Percentiles rank a stretch among this genome's conserved stretches.
These are phyloP conservation scores for Synergus gifuensis DNA, from an alignment of 2,888 invertebrate species.

Conservation along the genomic window DNA sequence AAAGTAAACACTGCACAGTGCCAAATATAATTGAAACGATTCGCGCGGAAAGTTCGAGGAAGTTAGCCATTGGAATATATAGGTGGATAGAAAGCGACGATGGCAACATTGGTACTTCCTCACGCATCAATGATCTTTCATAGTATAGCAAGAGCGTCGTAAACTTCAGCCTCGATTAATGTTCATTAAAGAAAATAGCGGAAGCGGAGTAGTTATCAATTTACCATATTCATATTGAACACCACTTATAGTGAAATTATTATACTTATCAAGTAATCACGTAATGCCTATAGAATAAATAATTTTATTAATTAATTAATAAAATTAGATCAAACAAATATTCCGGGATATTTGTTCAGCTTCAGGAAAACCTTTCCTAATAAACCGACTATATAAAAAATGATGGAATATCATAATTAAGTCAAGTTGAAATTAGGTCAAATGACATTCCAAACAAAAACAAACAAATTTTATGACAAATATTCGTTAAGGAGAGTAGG, in stretches of 20 bases:
- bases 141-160: not conserved
- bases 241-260: not conserved
- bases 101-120: constrained; percentile 40
- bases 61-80: constrained; percentile 36
- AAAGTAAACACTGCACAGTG: constrained; percentile 54
- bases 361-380: too few relatives aligned
- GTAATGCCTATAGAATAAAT: too few relatives aligned
- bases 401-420: not conserved
- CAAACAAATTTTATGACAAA: too few relatives aligned
- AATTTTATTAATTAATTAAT: not conserved
- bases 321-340: not conserved
- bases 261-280: too few relatives aligned
- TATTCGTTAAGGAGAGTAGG: not conserved
- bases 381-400: too few relatives aligned
- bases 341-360: not conserved
- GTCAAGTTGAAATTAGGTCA: not conserved
- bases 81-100: constrained; percentile 18
- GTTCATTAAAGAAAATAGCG: constrained; percentile 14
- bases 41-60: constrained; percentile 48
- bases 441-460: not conserved
- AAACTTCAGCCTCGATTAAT: constrained; percentile 24
- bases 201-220: not conserved
- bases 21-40: constrained; percentile 61
- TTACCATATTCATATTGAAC: not conserved
- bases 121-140: constrained; percentile 40